Evolutionary conservation across 2,888 invertebrate genomes (phyloP).

Genomic region (Sisyra nigra): DNA sequence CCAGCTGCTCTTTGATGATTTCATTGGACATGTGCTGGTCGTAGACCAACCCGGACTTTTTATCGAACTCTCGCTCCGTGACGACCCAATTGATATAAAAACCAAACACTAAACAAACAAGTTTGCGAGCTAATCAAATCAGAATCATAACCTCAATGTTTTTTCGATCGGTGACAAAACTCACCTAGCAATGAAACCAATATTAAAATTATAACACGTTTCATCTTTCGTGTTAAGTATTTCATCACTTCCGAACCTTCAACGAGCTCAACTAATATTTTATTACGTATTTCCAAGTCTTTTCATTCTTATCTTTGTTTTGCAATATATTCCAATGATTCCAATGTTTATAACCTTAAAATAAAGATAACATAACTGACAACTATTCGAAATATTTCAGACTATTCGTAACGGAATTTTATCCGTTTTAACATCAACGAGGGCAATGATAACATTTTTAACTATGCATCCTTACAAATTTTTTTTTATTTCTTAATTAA

Average conservation of each 20-base stretch:
- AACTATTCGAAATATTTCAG: too few relatives aligned
- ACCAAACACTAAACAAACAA: conserved; percentile 21
- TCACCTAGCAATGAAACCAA: conserved; percentile 14
- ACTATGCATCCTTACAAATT: too few relatives aligned
- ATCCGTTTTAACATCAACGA: too few relatives aligned
- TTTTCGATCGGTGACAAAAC: conserved; percentile 6
- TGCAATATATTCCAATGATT: not conserved
- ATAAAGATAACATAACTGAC: not conserved
- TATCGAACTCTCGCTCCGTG: conserved; percentile 19
- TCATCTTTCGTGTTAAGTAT: conserved; percentile 16
- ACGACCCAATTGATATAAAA: conserved; percentile 27
- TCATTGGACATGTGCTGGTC: not conserved
- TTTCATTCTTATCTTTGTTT: too few relatives aligned
- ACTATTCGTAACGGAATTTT: too few relatives aligned
- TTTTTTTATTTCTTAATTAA: too few relatives aligned
- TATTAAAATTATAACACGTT: conserved; percentile 14
- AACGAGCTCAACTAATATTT: not conserved
- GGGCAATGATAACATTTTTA: too few relatives aligned
- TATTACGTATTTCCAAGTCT: not conserved
- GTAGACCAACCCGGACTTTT: conserved; percentile 11
- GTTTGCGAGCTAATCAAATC: too few relatives aligned
- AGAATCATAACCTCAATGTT: not conserved
- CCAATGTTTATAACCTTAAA: not conserved
- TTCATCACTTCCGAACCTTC: conserved; percentile 12
- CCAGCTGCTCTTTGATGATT: conserved; percentile 21